Percentiles rank a stretch among this genome's conserved stretches.
phyloP scores from a whole-genome alignment of 2,113 vertebrate genomes.

The Blennius ocellaris region DNA sequence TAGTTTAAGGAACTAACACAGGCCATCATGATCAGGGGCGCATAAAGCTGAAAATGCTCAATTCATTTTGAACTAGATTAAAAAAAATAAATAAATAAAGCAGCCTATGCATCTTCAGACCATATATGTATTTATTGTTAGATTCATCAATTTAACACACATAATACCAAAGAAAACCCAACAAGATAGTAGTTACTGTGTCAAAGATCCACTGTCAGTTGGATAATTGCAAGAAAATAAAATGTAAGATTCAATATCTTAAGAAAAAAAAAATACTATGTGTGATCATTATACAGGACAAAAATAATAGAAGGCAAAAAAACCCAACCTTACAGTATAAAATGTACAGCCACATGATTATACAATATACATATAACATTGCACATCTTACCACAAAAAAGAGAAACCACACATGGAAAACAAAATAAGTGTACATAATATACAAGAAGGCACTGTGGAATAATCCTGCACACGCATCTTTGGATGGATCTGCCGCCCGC shows the following conservation, averaged over 20 bases:
- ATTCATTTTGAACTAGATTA: too few relatives aligned
- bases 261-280: conserved; percentile 14
- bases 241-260: conserved; percentile 42
- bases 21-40: too few relatives aligned
- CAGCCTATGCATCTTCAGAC: conserved; percentile 1
- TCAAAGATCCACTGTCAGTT: conserved; percentile 23
- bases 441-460: conserved; percentile 79
- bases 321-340: conserved; percentile 51
- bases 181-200: conserved; percentile 1
- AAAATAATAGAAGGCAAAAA: conserved; percentile 49
- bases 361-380: conserved; percentile 73
- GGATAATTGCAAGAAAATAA: conserved; percentile 17
- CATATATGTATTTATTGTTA: conserved; percentile 69
- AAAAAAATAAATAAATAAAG: background rate
- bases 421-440: conserved; percentile 65
- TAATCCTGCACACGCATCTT: conserved; percentile 67
- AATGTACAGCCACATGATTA: conserved; percentile 81
- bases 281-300: conserved; percentile 38
- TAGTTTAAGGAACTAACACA: too few relatives aligned
- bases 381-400: conserved; percentile 72
- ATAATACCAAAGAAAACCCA: conserved; percentile 54
- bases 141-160: conserved; percentile 58
- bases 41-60: too few relatives aligned
- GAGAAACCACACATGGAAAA: conserved; percentile 36
- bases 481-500: conserved; percentile 90